phyloP scores from a whole-genome alignment of 2,113 vertebrate genomes.

The Girardinichthys multiradiatus region DNA sequence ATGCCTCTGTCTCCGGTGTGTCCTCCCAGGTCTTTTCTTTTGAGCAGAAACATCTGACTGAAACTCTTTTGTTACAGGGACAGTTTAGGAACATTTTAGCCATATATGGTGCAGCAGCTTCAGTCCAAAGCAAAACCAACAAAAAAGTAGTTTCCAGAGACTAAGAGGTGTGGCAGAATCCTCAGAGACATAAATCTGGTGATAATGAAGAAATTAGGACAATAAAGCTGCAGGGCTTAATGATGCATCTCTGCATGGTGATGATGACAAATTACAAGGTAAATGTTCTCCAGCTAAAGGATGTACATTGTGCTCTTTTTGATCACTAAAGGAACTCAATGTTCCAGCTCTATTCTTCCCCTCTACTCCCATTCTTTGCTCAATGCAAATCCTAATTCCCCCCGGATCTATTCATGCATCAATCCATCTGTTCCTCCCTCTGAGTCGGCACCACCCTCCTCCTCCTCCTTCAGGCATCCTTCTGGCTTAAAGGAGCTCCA shows the following conservation, averaged over 20 bases:
- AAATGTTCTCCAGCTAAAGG: constrained; percentile 8
- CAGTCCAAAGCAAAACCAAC: constrained; percentile 19
- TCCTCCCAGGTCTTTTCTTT: constrained; percentile 37
- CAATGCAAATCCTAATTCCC: constrained; percentile 36
- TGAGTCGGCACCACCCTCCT: constrained; percentile 22
- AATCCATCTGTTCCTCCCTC: constrained; percentile 39
- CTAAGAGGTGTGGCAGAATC: constrained; percentile 39
- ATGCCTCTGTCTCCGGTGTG: constrained; percentile 35
- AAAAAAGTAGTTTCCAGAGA: constrained; percentile 55
- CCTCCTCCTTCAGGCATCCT: constrained; percentile 12
- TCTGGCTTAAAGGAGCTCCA: constrained; percentile 29
- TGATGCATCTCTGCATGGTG: constrained; percentile 35
- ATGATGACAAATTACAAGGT: constrained; percentile 36
- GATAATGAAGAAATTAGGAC: constrained; percentile 61
- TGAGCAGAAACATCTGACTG: constrained; percentile 24
- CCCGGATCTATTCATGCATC: constrained; percentile 35
- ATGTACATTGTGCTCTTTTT: constrained; percentile 3
- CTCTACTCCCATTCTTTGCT: constrained; percentile 19
- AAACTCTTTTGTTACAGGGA: constrained; percentile 1
- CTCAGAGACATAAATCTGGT: constrained; percentile 47
- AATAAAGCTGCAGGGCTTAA: constrained; percentile 56
- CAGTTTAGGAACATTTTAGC: rapidly evolving
- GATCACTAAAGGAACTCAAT: constrained; percentile 10
- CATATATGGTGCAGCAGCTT: constrained; percentile 25
- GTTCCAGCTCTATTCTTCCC: constrained; percentile 23